A percentile compares a stretch with the other conserved stretches of the same genome.
These are phyloP conservation scores for Graphium colonna DNA, from an alignment of 2,888 invertebrate genomes.

Conservation along the genomic window DNA sequence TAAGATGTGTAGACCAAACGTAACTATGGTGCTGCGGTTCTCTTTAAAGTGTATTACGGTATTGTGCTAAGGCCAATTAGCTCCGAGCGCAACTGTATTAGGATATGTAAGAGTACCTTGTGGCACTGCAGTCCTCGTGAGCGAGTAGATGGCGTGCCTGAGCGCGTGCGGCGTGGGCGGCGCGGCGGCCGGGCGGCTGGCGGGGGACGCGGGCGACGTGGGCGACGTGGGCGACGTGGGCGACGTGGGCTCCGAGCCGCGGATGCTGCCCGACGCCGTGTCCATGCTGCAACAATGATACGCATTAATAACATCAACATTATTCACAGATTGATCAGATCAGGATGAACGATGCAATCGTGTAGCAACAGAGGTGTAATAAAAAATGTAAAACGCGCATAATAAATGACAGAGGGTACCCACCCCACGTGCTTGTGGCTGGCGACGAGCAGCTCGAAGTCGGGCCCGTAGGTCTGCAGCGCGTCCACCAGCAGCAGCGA, in stretches of 20 bases:
- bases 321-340: too few relatives aligned
- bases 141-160: slow-evolving; percentile 78
- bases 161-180: slow-evolving; percentile 85
- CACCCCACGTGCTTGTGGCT: slow-evolving; percentile 96
- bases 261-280: slow-evolving; percentile 94
- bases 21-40: too few relatives aligned
- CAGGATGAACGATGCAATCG: too few relatives aligned
- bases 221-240: slow-evolving; percentile 88
- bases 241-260: slow-evolving; percentile 95
- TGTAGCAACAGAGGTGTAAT: too few relatives aligned
- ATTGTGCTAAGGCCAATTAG: too few relatives aligned
- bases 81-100: too few relatives aligned
- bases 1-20: too few relatives aligned
- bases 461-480: slow-evolving; percentile 95
- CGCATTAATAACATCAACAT: too few relatives aligned
- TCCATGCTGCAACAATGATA: too few relatives aligned
- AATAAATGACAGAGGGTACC: slow-evolving; percentile 29
- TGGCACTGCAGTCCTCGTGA: slow-evolving; percentile 48
- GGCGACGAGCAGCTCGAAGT: slow-evolving; percentile 96
- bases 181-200: slow-evolving; percentile 83
- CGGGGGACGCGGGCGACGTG: slow-evolving; percentile 82
- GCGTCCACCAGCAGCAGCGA: slow-evolving; percentile 96
- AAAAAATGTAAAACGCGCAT: too few relatives aligned
- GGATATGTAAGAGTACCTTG: too few relatives aligned
- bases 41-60: too few relatives aligned